These are phyloP conservation scores for Clunio marinus DNA, from an alignment of 2,888 invertebrate species.

Conservation along the genomic window DNA sequence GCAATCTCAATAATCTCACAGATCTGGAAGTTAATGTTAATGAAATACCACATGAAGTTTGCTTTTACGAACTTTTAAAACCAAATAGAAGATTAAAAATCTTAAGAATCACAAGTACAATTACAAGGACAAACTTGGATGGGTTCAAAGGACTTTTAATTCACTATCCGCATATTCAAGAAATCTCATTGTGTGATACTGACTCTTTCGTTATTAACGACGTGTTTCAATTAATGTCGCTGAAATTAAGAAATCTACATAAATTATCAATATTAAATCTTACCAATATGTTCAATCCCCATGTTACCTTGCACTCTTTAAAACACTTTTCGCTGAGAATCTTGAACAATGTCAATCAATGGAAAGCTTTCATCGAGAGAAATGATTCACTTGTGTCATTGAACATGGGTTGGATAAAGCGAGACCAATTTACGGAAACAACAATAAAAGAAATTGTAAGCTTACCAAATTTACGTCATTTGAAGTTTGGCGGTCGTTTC, in stretches of 20 bases:
- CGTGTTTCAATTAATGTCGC: background rate
- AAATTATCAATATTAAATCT: slow-evolving; percentile 3
- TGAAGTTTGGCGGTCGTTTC: slow-evolving; percentile 24
- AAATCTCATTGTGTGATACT: background rate
- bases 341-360: background rate
- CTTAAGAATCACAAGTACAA: background rate
- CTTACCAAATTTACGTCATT: background rate
- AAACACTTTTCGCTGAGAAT: slow-evolving; percentile 14
- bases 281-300: background rate
- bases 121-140: background rate
- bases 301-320: background rate
- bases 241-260: background rate
- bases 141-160: background rate
- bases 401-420: slow-evolving; percentile 2
- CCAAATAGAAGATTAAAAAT: background rate
- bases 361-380: background rate
- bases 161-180: background rate
- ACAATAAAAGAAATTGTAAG: background rate
- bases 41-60: slow-evolving; percentile 12
- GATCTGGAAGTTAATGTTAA: background rate
- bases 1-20: background rate
- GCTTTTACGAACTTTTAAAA: background rate
- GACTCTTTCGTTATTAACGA: slow-evolving; percentile 1
- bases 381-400: background rate
- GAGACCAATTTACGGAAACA: background rate